Evolutionary conservation across 1,140 invertebrate species (phyloP).

Genomic region (Saccostrea echinata): DNA sequence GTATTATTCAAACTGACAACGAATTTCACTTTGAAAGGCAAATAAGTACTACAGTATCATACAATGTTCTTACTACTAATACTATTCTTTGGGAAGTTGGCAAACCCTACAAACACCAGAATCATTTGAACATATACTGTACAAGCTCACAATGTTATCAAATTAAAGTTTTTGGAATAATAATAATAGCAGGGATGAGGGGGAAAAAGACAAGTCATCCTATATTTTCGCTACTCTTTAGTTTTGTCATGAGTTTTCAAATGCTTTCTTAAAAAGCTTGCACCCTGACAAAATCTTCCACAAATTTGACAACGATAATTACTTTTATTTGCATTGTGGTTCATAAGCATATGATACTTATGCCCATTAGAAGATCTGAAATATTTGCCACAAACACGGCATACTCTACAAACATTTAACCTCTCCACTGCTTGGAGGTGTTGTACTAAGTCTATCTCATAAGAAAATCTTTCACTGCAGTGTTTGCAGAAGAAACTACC

Average conservation of each 20-base stretch:
- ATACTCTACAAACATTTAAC: not conserved
- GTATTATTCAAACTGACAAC: no score
- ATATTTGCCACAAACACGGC: constrained; percentile 24
- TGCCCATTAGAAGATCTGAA: constrained; percentile 15
- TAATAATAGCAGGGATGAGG: no score
- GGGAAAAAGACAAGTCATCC: not conserved
- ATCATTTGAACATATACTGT: no score
- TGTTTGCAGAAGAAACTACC: constrained; percentile 5
- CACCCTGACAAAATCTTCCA: constrained; percentile 29
- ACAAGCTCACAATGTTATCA: not conserved
- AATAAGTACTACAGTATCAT: no score
- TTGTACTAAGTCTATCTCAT: constrained; percentile 21
- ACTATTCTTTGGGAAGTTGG: no score
- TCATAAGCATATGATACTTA: constrained; percentile 22
- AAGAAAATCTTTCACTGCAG: constrained; percentile 7
- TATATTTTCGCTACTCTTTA: not conserved
- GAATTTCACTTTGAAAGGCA: no score
- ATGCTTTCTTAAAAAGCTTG: constrained; percentile 23
- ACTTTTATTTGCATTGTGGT: constrained; percentile 12
- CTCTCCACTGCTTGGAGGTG: constrained; percentile 25
- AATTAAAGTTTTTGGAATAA: no score
- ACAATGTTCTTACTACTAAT: no score
- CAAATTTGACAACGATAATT: constrained; percentile 21
- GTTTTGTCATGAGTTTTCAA: constrained; percentile 10
- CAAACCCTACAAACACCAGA: no score